Conservation (phyloP, 1,140 invertebrate species). For the Pseudomyrmex gracilis region DNA sequence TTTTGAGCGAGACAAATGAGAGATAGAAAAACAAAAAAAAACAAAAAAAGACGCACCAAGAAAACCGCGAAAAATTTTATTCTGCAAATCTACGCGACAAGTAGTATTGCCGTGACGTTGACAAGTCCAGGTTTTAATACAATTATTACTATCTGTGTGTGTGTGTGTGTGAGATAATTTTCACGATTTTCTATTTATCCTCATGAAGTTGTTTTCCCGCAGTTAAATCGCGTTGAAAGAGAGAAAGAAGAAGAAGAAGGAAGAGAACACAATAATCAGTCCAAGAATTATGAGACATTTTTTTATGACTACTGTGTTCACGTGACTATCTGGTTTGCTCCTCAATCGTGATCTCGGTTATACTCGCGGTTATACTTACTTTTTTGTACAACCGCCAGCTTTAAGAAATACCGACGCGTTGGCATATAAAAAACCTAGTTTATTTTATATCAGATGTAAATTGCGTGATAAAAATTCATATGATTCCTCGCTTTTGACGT, state of each 20-base stretch:
- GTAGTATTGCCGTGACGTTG: background rate
- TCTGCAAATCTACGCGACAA: background rate
- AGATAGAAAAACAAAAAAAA: background rate
- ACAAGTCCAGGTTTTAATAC: background rate
- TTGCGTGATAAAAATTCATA: too few relatives aligned
- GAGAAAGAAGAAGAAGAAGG: conserved; percentile 3
- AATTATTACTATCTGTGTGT: background rate
- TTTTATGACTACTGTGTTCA: conserved; percentile 62
- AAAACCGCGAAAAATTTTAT: background rate
- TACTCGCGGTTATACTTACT: conserved; percentile 56
- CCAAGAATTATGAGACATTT: background rate
- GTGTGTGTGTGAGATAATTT: too few relatives aligned
- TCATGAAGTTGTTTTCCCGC: background rate
- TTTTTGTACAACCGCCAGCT: background rate
- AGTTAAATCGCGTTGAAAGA: background rate
- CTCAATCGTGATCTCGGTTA: conserved; percentile 38
- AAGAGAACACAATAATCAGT: background rate
- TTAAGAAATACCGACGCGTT: too few relatives aligned
- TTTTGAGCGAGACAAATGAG: background rate
- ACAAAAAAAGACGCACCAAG: background rate
- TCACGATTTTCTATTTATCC: too few relatives aligned
- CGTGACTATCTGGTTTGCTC: conserved; percentile 52
- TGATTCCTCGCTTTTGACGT: too few relatives aligned
- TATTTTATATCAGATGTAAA: too few relatives aligned
- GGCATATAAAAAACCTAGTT: too few relatives aligned